Percentiles rank a stretch among this genome's conserved stretches.
phyloP scores from a whole-genome alignment of 2,113 vertebrate species.

The Hoplias malabaricus region DNA sequence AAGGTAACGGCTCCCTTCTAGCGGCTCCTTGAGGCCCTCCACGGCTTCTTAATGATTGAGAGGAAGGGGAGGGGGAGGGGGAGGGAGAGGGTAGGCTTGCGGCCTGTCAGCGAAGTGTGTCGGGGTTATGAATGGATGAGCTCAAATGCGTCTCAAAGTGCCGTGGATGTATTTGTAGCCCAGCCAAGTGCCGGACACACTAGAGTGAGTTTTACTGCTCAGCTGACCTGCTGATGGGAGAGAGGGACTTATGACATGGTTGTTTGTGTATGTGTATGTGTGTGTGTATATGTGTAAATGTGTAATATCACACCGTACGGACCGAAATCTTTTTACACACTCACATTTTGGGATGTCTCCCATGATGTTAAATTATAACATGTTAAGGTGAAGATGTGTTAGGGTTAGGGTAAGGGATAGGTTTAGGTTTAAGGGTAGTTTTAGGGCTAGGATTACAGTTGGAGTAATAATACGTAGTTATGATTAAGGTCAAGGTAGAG shows the following conservation, averaged over 20 bases:
- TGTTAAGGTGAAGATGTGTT: constrained; percentile 41
- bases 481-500: too few relatives aligned
- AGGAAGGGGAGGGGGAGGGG: not conserved
- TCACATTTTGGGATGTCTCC: too few relatives aligned
- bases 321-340: too few relatives aligned
- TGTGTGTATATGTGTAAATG: constrained; percentile 21
- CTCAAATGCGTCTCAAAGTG: constrained; percentile 37
- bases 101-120: constrained; percentile 38
- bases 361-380: too few relatives aligned
- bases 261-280: not conserved
- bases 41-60: constrained; percentile 14
- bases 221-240: constrained; percentile 32
- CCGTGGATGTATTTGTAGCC: constrained; percentile 29
- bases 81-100: not conserved
- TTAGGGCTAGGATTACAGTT: too few relatives aligned
- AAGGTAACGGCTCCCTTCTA: constrained; percentile 5
- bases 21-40: not conserved
- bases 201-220: constrained; percentile 32
- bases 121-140: constrained; percentile 37
- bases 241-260: constrained; percentile 8
- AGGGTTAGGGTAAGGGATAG: constrained; percentile 58
- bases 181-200: constrained; percentile 25
- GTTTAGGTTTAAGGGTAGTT: too few relatives aligned
- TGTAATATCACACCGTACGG: too few relatives aligned
- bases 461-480: too few relatives aligned